These are phyloP conservation scores for Idaea dimidiata DNA, from an alignment of 2,888 invertebrate genomes.

Conservation along the genomic window DNA sequence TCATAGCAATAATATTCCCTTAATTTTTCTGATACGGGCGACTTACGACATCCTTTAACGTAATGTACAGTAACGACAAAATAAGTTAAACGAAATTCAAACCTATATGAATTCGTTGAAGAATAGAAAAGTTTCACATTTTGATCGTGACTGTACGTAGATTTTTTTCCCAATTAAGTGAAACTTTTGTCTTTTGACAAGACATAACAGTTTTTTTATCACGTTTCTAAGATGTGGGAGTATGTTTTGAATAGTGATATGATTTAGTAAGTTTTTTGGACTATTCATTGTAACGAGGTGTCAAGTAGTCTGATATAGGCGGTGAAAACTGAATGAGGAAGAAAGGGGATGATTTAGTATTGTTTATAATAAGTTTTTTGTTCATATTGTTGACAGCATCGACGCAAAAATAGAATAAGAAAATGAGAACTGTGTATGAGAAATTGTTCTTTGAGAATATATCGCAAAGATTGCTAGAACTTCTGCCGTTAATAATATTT, in stretches of 20 bases:
- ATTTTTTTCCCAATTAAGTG: constrained; percentile 70
- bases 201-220: constrained; percentile 69
- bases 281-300: constrained; percentile 66
- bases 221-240: constrained; percentile 41
- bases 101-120: not conserved
- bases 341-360: constrained; percentile 24
- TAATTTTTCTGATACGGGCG: constrained; percentile 78
- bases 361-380: constrained; percentile 13
- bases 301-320: constrained; percentile 44
- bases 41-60: constrained; percentile 70
- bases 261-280: constrained; percentile 69
- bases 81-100: not conserved
- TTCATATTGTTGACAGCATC: not conserved
- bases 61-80: constrained; percentile 36
- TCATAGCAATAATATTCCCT: constrained; percentile 75
- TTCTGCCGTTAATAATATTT: not conserved
- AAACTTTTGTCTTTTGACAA: constrained; percentile 66
- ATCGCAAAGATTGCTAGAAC: not conserved
- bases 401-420: not conserved
- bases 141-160: constrained; percentile 15
- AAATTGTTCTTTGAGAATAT: not conserved
- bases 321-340: constrained; percentile 41
- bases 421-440: too few species aligned
- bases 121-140: not conserved
- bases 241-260: constrained; percentile 72